A percentile compares a stretch with the other conserved stretches of the same genome.
Conservation (phyloP, 2,113 vertebrate species). For the Peucedramus taeniatus region DNA sequence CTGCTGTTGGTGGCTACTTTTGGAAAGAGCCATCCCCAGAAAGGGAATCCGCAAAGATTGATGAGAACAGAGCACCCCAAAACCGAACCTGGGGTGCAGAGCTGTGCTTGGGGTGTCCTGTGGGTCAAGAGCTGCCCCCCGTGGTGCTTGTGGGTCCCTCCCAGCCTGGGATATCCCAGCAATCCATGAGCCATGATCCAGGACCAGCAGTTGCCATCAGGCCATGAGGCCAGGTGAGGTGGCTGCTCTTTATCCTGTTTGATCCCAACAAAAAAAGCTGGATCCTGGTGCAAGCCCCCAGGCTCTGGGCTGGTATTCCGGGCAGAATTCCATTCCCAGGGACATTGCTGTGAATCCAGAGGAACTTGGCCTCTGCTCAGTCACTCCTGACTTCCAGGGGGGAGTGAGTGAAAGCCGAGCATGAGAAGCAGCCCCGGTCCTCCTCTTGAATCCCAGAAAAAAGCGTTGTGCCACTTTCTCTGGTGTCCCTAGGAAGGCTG, state of each 20-base stretch:
- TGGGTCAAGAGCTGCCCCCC: neutral
- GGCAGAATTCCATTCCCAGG: neutral
- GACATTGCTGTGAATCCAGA: neutral
- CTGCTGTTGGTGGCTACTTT: neutral
- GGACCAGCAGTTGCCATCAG: neutral
- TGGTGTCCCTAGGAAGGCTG: neutral
- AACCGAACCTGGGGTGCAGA: rapidly evolving
- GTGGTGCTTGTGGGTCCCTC: neutral
- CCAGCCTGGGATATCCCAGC: neutral
- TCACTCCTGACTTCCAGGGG: neutral
- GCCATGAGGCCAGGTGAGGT: neutral
- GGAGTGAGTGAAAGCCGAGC: neutral
- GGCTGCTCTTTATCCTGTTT: rapidly evolving
- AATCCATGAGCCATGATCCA: neutral
- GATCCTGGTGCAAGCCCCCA: neutral
- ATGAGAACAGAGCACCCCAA: rapidly evolving
- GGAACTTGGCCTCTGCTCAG: neutral
- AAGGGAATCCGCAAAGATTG: neutral
- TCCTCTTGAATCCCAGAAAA: neutral
- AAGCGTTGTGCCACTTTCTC: neutral
- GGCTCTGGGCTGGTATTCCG: neutral
- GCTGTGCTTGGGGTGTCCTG: neutral
- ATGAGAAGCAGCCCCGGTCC: neutral
- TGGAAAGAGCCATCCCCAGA: neutral
- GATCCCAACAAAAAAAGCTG: neutral